Evolutionary conservation across 2,888 invertebrate species (phyloP), one percentile per base, ranked within the genome.

Genomic region (Scaptomyza caliginosa): DNA sequence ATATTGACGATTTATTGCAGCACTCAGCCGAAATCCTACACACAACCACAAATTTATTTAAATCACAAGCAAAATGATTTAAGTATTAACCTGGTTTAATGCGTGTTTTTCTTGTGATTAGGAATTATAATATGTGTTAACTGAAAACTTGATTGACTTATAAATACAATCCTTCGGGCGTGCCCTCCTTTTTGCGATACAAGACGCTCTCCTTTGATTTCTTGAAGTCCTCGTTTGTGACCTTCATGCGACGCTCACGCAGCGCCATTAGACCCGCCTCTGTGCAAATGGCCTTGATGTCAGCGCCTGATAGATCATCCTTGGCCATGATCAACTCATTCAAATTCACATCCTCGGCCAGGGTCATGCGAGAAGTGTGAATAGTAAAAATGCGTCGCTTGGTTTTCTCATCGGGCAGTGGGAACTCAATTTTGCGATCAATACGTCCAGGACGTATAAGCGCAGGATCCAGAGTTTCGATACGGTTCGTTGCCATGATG

Each of bases 191-290:
- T 93, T 99, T 99, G 65, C 99, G 94, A 90, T 99, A 99, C 46
- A 99, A 93, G 24, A 99, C 99, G 92, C 98, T 99, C 91, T 99
- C 99, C 92, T 99, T 99, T 0, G 99, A 98, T 91, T 99, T 99
- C 91, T 97, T 97, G 91, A 99, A 99, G 92, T 99, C 99, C 92
- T 99, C 99, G 92, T 98, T 99, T 67, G 98, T 99, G 28, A 99
- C 99, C 92, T 99, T 99, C 99, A 99, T 99, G 81, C 99, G 94
- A 54, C 99, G 94, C 91, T 99, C 99, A 70, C 99, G 93, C 48
- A 99, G 92, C 4, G 99, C 99, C 96, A 99, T 97, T 56, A 99
- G 92, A 70, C 99, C 99, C 55, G 99, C 99, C 93, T 99, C 99
- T 7, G 99, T 99, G 92, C 99, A 99, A 91, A 99, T 99, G 13